Evolutionary conservation across 2,113 vertebrate species (phyloP), one percentile per base, ranked within the genome.

Genomic region (Anolis carolinensis): DNA sequence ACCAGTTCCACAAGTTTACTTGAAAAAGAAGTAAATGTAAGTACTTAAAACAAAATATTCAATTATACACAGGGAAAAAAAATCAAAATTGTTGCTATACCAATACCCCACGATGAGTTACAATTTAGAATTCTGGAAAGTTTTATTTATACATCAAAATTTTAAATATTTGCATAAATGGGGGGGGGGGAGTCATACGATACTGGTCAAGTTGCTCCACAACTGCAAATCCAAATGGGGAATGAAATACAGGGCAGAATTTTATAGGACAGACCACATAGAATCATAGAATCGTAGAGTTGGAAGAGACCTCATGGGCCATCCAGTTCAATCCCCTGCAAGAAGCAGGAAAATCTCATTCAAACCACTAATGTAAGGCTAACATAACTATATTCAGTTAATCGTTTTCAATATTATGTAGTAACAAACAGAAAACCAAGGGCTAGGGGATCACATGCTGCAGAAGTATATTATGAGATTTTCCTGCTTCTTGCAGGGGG

Each of bases 1-100:
- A 93, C 95, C 92, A 92, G 95, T 95, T 95, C 89, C 71, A 79
- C 94, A 87, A 91, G 93, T 88, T 94, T 0, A 0, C 84, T 89
- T 67, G 82, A 89, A 93, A 89, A 93, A 90, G 86, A 95, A 94
- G 89, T 82, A 59, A 84, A 93, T 44, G 36, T n/a, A 62, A n/a
- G 9, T 30, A 34, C 67, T 86, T 80, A 83, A 89, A 90, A 81
- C 1, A 81, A 88, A 59, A 86, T 63, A 25, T 72, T 89, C 32
- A 36, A 27, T 67, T 30, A 63, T 59, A 23, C 85, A 81, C 2
- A 10, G 63, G 39, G 52, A 89, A 74, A 86, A 79, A 77, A 20
- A 72, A 78, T n/a, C 50, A 67, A 67, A 14, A 70, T 62, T 7
- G 65, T 36, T 13, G 8, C 18, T 30, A 84, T 10, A 63, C 7